Percentiles rank a stretch among this genome's conserved stretches.
phyloP scores from a whole-genome alignment of 2,888 invertebrate genomes.

The Prenolepis imparis region DNA sequence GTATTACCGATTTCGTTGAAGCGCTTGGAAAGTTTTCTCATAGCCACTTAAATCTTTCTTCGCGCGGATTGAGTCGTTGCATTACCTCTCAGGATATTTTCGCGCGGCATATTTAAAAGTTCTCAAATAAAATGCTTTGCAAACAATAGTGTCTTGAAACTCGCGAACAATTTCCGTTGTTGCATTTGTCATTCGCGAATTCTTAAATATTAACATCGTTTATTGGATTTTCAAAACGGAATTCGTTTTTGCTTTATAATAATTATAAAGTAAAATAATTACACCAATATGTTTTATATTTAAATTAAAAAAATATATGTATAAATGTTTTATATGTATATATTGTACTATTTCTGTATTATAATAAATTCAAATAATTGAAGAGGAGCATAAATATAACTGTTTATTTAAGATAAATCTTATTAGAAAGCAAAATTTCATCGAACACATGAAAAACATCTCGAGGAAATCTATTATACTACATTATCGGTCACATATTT shows the following conservation, averaged over 20 bases:
- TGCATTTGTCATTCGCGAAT: constrained; percentile 7
- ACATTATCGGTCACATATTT: not conserved
- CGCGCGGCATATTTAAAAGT: constrained; percentile 41
- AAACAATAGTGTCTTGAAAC: constrained; percentile 31
- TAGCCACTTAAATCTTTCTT: constrained; percentile 45
- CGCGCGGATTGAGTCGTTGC: constrained; percentile 28
- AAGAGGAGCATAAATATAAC: not conserved
- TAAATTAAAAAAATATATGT: not conserved
- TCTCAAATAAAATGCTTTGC: constrained; percentile 39
- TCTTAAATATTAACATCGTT: constrained; percentile 3
- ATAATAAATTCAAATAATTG: constrained; percentile 16
- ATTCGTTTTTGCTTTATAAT: not conserved
- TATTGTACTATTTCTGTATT: not conserved
- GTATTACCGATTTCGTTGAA: constrained; percentile 46
- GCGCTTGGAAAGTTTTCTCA: constrained; percentile 45
- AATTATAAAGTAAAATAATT: not conserved
- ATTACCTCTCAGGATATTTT: constrained; percentile 27
- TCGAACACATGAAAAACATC: constrained; percentile 40
- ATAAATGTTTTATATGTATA: no score
- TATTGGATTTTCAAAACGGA: not conserved
- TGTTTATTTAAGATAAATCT: not conserved
- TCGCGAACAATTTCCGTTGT: constrained; percentile 22
- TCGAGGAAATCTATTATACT: constrained; percentile 62
- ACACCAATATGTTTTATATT: not conserved
- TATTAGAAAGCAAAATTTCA: not conserved